These are phyloP conservation scores for Sogatella furcifera DNA, from an alignment of 1,140 invertebrate species.

Conservation along the genomic window DNA sequence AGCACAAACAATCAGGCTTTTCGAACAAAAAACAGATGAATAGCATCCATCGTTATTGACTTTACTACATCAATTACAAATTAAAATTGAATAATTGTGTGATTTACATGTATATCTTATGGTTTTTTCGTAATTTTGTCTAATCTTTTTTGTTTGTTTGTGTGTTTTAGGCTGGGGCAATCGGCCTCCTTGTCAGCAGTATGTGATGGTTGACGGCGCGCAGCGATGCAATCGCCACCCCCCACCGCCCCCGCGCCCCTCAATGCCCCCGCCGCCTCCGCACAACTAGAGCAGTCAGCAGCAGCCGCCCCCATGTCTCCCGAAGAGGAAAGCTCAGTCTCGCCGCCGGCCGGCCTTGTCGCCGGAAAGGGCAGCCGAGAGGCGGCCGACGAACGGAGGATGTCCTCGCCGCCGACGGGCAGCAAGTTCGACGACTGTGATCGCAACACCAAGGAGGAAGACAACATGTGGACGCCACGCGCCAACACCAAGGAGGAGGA, in stretches of 20 bases:
- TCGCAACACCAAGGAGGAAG: constrained; percentile 35
- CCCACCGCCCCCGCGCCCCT: constrained; percentile 14
- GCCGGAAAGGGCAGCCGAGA: constrained; percentile 25
- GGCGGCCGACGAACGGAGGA: constrained; percentile 32
- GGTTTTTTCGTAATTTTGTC: too few species aligned
- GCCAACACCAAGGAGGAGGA: constrained; percentile 35
- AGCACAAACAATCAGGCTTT: too few species aligned
- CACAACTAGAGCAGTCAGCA: constrained; percentile 2
- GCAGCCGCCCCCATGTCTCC: constrained; percentile 44
- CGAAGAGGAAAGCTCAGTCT: constrained; percentile 46
- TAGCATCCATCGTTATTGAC: too few species aligned
- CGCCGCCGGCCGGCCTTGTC: constrained; percentile 38
- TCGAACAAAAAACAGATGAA: too few species aligned
- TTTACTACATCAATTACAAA: too few species aligned
- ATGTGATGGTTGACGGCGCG: constrained; percentile 21
- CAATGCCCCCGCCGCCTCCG: constrained; percentile 1
- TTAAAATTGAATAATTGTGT: too few species aligned
- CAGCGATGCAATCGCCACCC: constrained; percentile 23
- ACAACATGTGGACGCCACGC: constrained; percentile 34
- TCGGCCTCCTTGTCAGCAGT: constrained; percentile 18
- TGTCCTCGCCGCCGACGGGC: constrained; percentile 45
- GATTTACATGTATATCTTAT: too few species aligned
- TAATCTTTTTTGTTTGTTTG: too few species aligned
- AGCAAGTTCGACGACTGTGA: constrained; percentile 36
- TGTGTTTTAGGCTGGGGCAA: constrained; percentile 16